Base-by-base conservation (phyloP, 2,888 invertebrate genomes). In the Pasiphila rectangulata region DNA sequence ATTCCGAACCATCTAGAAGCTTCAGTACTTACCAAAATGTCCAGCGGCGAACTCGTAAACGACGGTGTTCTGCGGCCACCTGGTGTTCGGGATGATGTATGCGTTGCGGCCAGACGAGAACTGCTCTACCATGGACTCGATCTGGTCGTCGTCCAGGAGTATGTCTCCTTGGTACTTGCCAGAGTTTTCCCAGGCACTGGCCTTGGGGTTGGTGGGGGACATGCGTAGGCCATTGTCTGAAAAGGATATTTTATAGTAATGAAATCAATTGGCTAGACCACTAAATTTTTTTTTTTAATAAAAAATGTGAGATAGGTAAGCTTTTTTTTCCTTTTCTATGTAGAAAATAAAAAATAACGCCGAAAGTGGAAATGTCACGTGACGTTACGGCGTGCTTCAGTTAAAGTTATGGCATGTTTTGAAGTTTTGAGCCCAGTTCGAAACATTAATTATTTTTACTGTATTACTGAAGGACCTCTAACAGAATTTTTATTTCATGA, bases 91-190 rank as follows among this genome's bases (percentile, higher is more conserved):
- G 63, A 63, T 64, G 46, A 59, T 64, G 56, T 73, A 70, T 0
- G 75, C 77, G 46, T 66, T 71, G n/a, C 69, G 57, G 5, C 69
- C 69, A 9, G 39, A 20, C 0, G 72, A 49, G 43, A 61, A 77
- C 44, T 70, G 63, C 24, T 61, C 38, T 1, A 77, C 45, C 61
- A 79, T 59, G n/a, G 37, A 17, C 7, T 73, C 64, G 1, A 74
- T 60, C 41, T 68, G 57, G 30, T 64, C 63, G 7, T 75, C 72
- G 17, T 70, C 69, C 30, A 79, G 64, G 4, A 75, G 39, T 2
- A 79, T 79, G 53, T 79, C 79, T 0, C 79, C 79, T 54, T 79
- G 63, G 64, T 54, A 76, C 53, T 72, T 76, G 51, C 79, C 79
- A 50, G 76, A 77, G 61, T 69, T 70, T 58, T 72, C 73, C 75